phyloP scores from a whole-genome alignment of 92 coral and sea anemone genomes.

The Actinostola sp. region DNA sequence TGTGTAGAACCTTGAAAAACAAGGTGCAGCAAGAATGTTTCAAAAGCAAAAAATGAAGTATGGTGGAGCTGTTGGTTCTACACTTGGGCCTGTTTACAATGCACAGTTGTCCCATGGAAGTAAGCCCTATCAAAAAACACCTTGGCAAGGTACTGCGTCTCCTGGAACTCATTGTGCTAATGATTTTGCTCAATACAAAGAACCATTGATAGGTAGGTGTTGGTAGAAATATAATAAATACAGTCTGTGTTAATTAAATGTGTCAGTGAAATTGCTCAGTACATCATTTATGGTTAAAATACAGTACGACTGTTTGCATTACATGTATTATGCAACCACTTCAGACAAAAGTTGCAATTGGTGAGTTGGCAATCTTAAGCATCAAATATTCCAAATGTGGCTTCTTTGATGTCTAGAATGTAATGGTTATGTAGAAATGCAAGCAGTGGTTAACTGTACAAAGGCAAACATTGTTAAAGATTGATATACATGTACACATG shows the following conservation, averaged over 20 bases:
- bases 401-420: too few relatives aligned
- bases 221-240: neutral
- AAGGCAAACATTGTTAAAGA: too few relatives aligned
- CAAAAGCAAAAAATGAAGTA: conserved; percentile 45
- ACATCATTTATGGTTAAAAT: too few relatives aligned
- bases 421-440: too few relatives aligned
- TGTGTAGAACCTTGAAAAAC: conserved; percentile 74
- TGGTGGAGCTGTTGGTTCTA: conserved; percentile 29
- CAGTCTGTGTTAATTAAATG: neutral
- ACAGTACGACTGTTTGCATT: too few relatives aligned
- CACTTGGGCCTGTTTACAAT: conserved; percentile 32
- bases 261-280: neutral
- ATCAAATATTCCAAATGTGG: too few relatives aligned
- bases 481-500: too few relatives aligned
- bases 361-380: too few relatives aligned
- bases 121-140: conserved; percentile 90
- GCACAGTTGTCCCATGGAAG: conserved; percentile 46
- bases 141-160: conserved; percentile 56
- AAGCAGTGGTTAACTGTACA: too few relatives aligned
- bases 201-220: conserved; percentile 91
- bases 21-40: conserved; percentile 79
- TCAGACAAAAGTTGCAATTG: too few relatives aligned
- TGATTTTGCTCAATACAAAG: conserved; percentile 90
- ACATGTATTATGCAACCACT: too few relatives aligned
- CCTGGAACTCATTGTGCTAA: conserved; percentile 63